A percentile compares a stretch with the other conserved stretches of the same genome.
Evolutionary conservation across 2,797 vertebrate genomes (phyloP).

Genomic region (Atherinosoma microstoma): DNA sequence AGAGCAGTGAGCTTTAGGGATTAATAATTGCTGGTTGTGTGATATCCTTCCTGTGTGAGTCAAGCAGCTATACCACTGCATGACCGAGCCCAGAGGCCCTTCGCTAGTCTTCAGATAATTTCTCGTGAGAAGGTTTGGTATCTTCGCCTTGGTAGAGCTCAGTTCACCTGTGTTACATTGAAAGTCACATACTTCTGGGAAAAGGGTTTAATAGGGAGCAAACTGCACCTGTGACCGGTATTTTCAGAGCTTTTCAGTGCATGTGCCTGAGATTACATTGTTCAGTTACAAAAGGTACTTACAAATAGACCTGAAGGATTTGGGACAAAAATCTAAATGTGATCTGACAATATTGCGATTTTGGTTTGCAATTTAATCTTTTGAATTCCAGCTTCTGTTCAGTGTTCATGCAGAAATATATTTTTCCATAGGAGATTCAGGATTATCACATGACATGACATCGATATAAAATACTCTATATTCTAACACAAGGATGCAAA

Average conservation of each 20-base stretch:
- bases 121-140: constrained; percentile 53
- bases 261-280: not conserved
- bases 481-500: too few species aligned
- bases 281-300: not conserved
- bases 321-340: too few species aligned
- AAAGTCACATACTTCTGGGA: constrained; percentile 40
- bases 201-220: constrained; percentile 32
- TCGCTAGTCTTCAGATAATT: constrained; percentile 53
- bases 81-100: constrained; percentile 55
- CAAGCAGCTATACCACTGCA: constrained; percentile 54
- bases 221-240: constrained; percentile 11
- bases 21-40: constrained; percentile 56
- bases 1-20: constrained; percentile 50
- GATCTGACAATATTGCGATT: too few species aligned
- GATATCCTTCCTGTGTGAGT: constrained; percentile 46
- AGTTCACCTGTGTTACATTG: constrained; percentile 38
- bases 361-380: too few species aligned
- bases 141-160: constrained; percentile 31
- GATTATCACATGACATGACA: too few species aligned
- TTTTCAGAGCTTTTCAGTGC: constrained; percentile 6
- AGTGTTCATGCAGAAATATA: too few species aligned
- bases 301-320: not conserved
- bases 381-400: too few species aligned
- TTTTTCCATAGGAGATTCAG: too few species aligned
- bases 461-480: too few species aligned